A percentile compares a stretch with the other conserved stretches of the same genome.
Evolutionary conservation across 2,888 invertebrate genomes (phyloP).

Genomic region (Euplexia lucipara): DNA sequence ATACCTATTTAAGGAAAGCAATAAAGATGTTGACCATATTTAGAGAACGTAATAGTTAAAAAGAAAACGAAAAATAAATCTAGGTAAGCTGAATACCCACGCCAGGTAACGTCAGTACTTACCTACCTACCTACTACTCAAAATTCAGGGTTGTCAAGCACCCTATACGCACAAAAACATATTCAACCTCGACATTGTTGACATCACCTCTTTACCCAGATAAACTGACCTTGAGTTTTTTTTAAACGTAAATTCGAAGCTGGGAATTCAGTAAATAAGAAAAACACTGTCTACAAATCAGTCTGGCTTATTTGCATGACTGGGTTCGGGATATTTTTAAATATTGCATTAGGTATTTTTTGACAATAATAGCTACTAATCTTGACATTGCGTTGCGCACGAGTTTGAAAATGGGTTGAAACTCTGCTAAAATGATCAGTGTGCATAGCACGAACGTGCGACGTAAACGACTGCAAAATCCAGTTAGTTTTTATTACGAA

Average conservation of each 20-base stretch:
- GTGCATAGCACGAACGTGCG: too few relatives aligned
- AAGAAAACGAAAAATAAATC: too few relatives aligned
- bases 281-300: constrained; percentile 24
- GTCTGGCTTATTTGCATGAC: not conserved
- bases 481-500: too few relatives aligned
- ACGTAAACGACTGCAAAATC: too few relatives aligned
- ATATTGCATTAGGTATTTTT: constrained; percentile 1
- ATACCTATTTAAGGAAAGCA: too few relatives aligned
- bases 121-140: not conserved
- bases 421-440: not conserved
- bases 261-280: constrained; percentile 16
- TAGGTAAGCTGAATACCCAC: not conserved
- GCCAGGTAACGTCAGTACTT: not conserved
- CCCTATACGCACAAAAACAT: constrained; percentile 1
- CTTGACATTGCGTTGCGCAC: constrained; percentile 25
- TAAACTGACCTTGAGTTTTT: constrained; percentile 29
- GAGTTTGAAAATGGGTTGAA: constrained; percentile 20
- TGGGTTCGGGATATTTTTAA: constrained; percentile 23
- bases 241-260: constrained; percentile 17
- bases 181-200: constrained; percentile 29
- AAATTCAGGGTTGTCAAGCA: constrained; percentile 25
- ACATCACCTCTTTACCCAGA: constrained; percentile 17
- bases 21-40: too few relatives aligned
- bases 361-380: constrained; percentile 17
- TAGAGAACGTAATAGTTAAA: too few relatives aligned